These are phyloP conservation scores for Periophthalmus modestus DNA, from an alignment of 2,113 vertebrate species.

Conservation along the genomic window DNA sequence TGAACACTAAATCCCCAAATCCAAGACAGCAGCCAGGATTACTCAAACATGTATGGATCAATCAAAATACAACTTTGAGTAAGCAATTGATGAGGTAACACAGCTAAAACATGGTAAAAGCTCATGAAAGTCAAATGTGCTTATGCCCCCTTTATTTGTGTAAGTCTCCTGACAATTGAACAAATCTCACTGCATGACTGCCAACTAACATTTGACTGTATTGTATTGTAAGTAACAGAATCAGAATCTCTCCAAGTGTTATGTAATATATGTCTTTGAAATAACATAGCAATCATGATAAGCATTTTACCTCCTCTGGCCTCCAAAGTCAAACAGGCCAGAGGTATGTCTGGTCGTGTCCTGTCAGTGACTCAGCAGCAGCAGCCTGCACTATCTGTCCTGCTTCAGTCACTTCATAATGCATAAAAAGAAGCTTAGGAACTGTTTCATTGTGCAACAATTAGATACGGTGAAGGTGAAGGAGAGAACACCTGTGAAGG, in stretches of 20 bases:
- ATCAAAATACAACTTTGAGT: too few relatives aligned
- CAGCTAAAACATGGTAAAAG: too few relatives aligned
- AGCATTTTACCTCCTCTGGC: slow-evolving; percentile 7
- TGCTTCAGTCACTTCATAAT: slow-evolving; percentile 46
- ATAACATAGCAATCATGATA: slow-evolving; percentile 20
- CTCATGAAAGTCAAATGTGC: too few relatives aligned
- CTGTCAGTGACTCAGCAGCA: slow-evolving; percentile 41
- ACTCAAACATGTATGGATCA: too few relatives aligned
- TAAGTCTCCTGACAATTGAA: too few relatives aligned
- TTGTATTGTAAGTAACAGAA: background rate
- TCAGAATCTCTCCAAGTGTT: background rate
- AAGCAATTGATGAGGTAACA: too few relatives aligned
- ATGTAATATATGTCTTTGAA: slow-evolving; percentile 10
- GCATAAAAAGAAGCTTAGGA: slow-evolving; percentile 42
- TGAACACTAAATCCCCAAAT: too few relatives aligned
- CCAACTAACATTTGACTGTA: too few relatives aligned
- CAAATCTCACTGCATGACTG: too few relatives aligned
- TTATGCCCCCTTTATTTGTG: too few relatives aligned
- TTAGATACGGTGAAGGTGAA: background rate
- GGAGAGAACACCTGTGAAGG: background rate
- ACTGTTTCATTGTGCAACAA: slow-evolving; percentile 41
- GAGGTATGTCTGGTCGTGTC: slow-evolving; percentile 45
- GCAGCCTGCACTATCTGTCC: slow-evolving; percentile 13
- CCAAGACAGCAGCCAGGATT: too few relatives aligned
- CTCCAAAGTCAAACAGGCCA: slow-evolving; percentile 12